A percentile compares a stretch with the other conserved stretches of the same genome.
phyloP scores from a whole-genome alignment of 2,888 invertebrate genomes.

The Hypolimnas misippus region DNA sequence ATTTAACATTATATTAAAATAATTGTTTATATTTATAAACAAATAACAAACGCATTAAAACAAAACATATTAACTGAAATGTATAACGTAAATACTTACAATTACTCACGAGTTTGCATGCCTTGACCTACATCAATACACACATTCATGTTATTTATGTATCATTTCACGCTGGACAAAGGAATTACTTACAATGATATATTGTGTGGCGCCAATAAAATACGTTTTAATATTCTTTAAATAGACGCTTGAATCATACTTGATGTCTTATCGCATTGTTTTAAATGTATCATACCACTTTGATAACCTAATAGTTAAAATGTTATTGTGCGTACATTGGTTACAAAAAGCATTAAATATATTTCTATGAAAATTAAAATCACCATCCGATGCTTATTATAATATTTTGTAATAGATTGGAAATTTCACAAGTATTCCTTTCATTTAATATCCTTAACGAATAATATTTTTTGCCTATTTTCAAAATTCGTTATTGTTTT shows the following conservation, averaged over 20 bases:
- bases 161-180: constrained; percentile 44
- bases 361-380: no score
- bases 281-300: neutral
- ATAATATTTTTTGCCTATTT: no score
- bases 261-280: constrained; percentile 15
- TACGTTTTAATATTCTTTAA: constrained; percentile 19
- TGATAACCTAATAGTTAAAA: constrained; percentile 9
- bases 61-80: constrained; percentile 31
- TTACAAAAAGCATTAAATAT: no score
- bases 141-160: constrained; percentile 40
- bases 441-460: no score
- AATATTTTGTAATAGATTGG: no score
- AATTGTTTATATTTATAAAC: neutral
- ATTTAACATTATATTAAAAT: neutral
- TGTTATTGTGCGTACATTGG: neutral
- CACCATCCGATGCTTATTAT: no score
- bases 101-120: constrained; percentile 44
- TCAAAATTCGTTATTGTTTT: no score
- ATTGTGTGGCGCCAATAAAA: constrained; percentile 22
- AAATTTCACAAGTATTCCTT: no score
- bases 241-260: constrained; percentile 20
- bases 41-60: constrained; percentile 1
- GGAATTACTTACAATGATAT: constrained; percentile 37
- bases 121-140: constrained; percentile 48
- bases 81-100: constrained; percentile 36